A percentile compares a stretch with the other conserved stretches of the same genome.
phyloP scores from a whole-genome alignment of 1,140 invertebrate species.

The Diplogasteroides magnus region DNA sequence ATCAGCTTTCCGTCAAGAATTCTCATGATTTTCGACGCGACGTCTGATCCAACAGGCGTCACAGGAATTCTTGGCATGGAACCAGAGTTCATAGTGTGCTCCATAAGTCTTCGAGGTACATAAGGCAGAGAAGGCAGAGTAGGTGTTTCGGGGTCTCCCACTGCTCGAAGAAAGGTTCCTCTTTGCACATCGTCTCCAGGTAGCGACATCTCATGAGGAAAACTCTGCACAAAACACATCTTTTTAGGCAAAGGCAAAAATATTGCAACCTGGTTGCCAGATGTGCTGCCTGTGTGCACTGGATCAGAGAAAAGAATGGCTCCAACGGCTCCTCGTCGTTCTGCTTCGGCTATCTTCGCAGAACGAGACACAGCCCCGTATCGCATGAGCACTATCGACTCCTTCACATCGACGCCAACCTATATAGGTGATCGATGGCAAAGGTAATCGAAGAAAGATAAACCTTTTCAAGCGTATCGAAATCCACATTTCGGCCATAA shows the following conservation, averaged over 20 bases:
- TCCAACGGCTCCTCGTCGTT: slow-evolving; percentile 45
- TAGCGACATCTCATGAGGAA: slow-evolving; percentile 30
- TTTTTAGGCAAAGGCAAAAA: too few relatives aligned
- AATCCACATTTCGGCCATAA: neutral
- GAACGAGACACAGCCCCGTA: slow-evolving; percentile 45
- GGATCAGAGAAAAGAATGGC: slow-evolving; percentile 54
- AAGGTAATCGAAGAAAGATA: too few relatives aligned
- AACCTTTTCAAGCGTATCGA: slow-evolving; percentile 1
- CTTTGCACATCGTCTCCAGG: slow-evolving; percentile 43
- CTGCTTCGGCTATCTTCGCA: slow-evolving; percentile 41
- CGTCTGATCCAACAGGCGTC: slow-evolving; percentile 21
- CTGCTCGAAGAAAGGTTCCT: slow-evolving; percentile 37
- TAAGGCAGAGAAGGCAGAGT: slow-evolving; percentile 29
- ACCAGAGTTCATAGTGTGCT: slow-evolving; percentile 34
- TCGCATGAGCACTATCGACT: slow-evolving; percentile 33
- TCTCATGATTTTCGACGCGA: slow-evolving; percentile 21
- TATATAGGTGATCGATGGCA: too few relatives aligned
- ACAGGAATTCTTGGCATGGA: slow-evolving; percentile 1
- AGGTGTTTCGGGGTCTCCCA: slow-evolving; percentile 52
- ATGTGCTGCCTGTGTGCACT: neutral
- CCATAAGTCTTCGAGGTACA: slow-evolving; percentile 28
- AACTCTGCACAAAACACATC: neutral
- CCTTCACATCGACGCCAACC: slow-evolving; percentile 7
- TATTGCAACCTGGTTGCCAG: neutral
- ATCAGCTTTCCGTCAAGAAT: neutral